These are phyloP conservation scores for Hemicentrotus pulcherrimus DNA, from an alignment of 35 echinoderm and acorn worm genomes.

Conservation along the genomic window DNA sequence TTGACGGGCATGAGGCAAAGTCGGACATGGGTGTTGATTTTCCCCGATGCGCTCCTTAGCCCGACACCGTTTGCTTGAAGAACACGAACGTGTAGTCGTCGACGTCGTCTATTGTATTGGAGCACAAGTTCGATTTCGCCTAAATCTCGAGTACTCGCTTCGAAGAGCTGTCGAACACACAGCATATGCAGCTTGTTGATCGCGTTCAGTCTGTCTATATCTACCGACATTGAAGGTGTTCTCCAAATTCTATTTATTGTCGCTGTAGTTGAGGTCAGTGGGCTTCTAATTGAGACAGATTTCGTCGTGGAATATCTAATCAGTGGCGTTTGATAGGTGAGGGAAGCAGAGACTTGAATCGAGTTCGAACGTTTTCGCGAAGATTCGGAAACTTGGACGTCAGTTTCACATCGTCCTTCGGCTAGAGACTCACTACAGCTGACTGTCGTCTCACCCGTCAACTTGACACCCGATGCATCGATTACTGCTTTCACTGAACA, in stretches of 20 bases:
- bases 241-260: background rate
- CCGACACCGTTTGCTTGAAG: conserved; percentile 58
- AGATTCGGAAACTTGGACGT: background rate
- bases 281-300: background rate
- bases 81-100: conserved; percentile 48
- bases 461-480: background rate
- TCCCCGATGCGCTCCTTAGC: background rate
- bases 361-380: background rate
- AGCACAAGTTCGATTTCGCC: conserved; percentile 60
- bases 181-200: conserved; percentile 57
- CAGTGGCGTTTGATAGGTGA: background rate
- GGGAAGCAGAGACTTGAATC: background rate
- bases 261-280: background rate
- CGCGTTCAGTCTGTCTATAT: background rate
- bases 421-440: no score
- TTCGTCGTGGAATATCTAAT: background rate
- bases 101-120: conserved; percentile 37
- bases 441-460: background rate
- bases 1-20: conserved; percentile 49
- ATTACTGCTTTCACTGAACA: background rate
- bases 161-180: conserved; percentile 48
- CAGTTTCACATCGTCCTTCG: background rate
- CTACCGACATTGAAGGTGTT: background rate
- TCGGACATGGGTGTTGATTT: conserved; percentile 51
- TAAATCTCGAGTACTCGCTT: conserved; percentile 27